These are phyloP conservation scores for Pipistrellus pipistrellus DNA, from an alignment of 2,797 vertebrate genomes.

Conservation along the genomic window DNA sequence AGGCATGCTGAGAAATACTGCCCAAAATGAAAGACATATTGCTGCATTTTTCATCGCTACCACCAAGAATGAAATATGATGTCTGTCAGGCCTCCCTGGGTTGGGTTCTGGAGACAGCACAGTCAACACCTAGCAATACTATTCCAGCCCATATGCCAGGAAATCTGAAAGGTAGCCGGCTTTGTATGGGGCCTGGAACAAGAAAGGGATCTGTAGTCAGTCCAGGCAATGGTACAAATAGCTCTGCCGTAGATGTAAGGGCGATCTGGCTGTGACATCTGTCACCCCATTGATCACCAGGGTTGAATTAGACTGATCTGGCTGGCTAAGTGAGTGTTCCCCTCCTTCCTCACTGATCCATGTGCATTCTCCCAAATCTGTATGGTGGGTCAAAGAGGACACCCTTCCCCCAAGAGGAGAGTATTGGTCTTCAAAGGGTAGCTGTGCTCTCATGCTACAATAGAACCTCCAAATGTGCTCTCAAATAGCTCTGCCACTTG, in stretches of 20 bases:
- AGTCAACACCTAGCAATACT: not conserved
- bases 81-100: not conserved
- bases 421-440: too few species aligned
- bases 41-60: not conserved
- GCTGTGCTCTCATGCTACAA: too few species aligned
- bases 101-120: not conserved
- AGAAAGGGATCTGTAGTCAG: not conserved
- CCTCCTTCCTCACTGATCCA: too few species aligned
- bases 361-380: too few species aligned
- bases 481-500: not conserved
- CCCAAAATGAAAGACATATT: not conserved
- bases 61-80: not conserved
- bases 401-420: too few species aligned
- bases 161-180: not conserved
- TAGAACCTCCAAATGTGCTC: too few species aligned
- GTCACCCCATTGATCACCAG: too few species aligned
- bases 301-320: too few species aligned
- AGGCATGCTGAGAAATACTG: not conserved
- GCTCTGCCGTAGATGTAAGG: not conserved
- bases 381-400: too few species aligned
- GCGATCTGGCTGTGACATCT: too few species aligned
- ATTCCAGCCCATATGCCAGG: not conserved
- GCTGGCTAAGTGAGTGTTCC: too few species aligned
- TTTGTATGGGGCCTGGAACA: not conserved
- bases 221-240: not conserved